Conservation (phyloP, 92 coral and sea anemone species). For the Scolanthus callimorphus region DNA sequence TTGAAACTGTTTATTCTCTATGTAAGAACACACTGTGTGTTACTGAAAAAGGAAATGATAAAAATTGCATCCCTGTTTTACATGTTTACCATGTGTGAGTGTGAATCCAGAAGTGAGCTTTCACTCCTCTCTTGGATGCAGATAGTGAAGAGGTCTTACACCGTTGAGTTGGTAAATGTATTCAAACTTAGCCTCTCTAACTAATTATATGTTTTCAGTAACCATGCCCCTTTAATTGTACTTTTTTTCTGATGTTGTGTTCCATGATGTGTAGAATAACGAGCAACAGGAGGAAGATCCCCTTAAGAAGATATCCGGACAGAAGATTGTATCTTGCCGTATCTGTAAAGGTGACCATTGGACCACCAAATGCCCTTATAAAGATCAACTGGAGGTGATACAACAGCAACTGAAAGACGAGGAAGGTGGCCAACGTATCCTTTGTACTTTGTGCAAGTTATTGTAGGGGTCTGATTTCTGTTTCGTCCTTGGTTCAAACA, state of each 20-base stretch:
- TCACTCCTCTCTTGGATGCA: too few species aligned
- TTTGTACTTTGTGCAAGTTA: slow-evolving; percentile 16
- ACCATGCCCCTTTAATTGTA: background rate
- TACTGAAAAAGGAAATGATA: too few species aligned
- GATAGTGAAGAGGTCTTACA: too few species aligned
- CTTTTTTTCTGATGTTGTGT: background rate
- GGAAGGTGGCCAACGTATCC: slow-evolving; percentile 76
- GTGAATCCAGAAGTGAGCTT: too few species aligned
- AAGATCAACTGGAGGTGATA: slow-evolving; percentile 92
- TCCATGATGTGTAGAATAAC: slow-evolving; percentile 48
- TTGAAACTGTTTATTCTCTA: too few species aligned
- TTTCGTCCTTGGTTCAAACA: too few species aligned
- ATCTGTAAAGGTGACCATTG: slow-evolving; percentile 99
- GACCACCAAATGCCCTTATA: slow-evolving; percentile 99
- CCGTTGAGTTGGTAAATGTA: too few species aligned
- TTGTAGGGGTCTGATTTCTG: too few species aligned
- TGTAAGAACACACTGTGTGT: too few species aligned
- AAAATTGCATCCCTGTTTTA: too few species aligned
- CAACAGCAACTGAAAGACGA: slow-evolving; percentile 86
- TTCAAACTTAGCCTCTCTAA: background rate
- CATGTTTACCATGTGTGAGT: too few species aligned
- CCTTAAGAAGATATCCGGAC: slow-evolving; percentile 68
- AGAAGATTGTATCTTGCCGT: slow-evolving; percentile 96
- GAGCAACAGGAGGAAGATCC: slow-evolving; percentile 79
- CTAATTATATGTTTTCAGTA: background rate